Evolutionary conservation across 2,888 invertebrate genomes (phyloP).

Genomic region (Amblyjoppa fuscipennis): DNA sequence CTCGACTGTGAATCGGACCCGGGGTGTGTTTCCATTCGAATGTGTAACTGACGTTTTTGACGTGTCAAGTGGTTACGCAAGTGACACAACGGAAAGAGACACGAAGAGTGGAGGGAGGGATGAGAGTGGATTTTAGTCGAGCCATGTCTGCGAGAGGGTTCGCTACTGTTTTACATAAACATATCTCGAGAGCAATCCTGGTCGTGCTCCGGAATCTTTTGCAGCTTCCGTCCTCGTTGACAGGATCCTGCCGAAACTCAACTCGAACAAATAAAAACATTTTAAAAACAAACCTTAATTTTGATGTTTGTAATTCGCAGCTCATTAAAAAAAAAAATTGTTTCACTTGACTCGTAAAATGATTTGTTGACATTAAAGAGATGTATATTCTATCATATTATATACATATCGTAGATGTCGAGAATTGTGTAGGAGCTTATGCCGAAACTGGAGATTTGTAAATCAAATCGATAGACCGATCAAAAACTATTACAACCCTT

Average conservation of each 20-base stretch:
- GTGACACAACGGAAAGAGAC: constrained; percentile 43
- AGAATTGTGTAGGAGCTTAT: neutral
- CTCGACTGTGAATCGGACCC: constrained; percentile 59
- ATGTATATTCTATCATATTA: too few relatives aligned
- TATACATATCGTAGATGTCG: too few relatives aligned
- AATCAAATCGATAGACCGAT: neutral
- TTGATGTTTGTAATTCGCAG: neutral
- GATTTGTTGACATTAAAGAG: neutral
- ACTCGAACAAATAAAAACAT: neutral
- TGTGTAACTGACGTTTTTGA: constrained; percentile 83
- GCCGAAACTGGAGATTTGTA: neutral
- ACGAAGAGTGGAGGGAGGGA: constrained; percentile 7
- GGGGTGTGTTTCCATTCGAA: constrained; percentile 70
- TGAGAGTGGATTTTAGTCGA: constrained; percentile 61
- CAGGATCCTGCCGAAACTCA: neutral
- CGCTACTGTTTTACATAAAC: constrained; percentile 83
- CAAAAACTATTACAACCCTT: neutral
- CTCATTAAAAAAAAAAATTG: neutral
- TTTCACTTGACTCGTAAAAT: neutral
- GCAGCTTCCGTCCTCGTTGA: constrained; percentile 1
- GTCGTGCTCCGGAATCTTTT: constrained; percentile 49
- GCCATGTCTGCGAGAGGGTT: constrained; percentile 55
- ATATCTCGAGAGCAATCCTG: constrained; percentile 71
- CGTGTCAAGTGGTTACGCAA: constrained; percentile 80
- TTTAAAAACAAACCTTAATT: neutral